Evolutionary conservation across 1,140 invertebrate species (phyloP).

Genomic region (Tribolium madens): DNA sequence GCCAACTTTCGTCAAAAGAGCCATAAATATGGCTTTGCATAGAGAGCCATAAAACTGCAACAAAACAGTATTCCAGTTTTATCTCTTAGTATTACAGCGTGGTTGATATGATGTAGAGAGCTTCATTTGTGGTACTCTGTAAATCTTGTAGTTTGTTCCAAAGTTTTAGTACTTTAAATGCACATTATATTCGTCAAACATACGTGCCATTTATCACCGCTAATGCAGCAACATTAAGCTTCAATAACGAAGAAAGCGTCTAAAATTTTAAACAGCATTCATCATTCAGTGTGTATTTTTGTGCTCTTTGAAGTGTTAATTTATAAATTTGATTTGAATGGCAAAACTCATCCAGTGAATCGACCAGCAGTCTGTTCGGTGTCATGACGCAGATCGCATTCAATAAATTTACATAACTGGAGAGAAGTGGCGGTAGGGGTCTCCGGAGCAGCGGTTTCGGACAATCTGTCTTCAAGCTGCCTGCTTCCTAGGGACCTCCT

Average conservation of each 20-base stretch:
- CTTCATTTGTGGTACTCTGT: constrained; percentile 11
- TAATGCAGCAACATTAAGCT: neutral
- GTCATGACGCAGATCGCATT: constrained; percentile 49
- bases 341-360: too few relatives aligned
- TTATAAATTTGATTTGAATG: constrained; percentile 22
- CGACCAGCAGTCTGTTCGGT: constrained; percentile 34
- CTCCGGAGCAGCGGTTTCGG: constrained; percentile 49
- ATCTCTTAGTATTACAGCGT: constrained; percentile 6
- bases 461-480: constrained; percentile 51
- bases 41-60: constrained; percentile 21
- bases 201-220: constrained; percentile 1
- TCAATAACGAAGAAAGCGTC: neutral
- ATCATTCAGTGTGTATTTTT: neutral
- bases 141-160: constrained; percentile 17
- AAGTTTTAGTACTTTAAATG: constrained; percentile 37
- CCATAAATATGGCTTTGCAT: neutral
- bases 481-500: constrained; percentile 46
- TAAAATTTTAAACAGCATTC: neutral
- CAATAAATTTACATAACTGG: constrained; percentile 52
- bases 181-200: constrained; percentile 7
- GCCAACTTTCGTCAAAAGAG: neutral
- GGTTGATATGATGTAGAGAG: constrained; percentile 32
- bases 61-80: constrained; percentile 34
- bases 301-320: neutral
- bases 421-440: constrained; percentile 38